A percentile compares a stretch with the other conserved stretches of the same genome.
phyloP scores from a whole-genome alignment of 1,140 invertebrate genomes.

The roundworm (Caenorhabditis elegans) region WBcel235 BX284604.4:4434001-4434500 shows the following conservation, averaged over 20 bases:
- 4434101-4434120: conserved; percentile 91
- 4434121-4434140: conserved; percentile 98
- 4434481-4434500: neutral
- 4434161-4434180: conserved; percentile 70
- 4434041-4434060: conserved; percentile 68
- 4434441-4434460: neutral
- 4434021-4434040: conserved; percentile 73
- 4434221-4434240: conserved; percentile 41
- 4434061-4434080: conserved; percentile 67
- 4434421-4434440: neutral
- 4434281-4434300: too few relatives aligned
- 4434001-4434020: conserved; percentile 74
- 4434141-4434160: conserved; percentile 71
- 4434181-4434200: conserved; percentile 71
- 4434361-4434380: neutral
- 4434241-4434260: neutral
- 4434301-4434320: too few relatives aligned
- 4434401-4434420: neutral
- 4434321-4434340: too few relatives aligned
- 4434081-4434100: conserved; percentile 81
- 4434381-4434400: neutral
- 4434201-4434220: conserved; percentile 59
- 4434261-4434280: too few relatives aligned
- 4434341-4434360: neutral
- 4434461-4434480: neutral